A percentile compares a stretch with the other conserved stretches of the same genome.
Evolutionary conservation across 2,888 invertebrate genomes (phyloP).

Genomic region (Drosophila flavopinicola): DNA sequence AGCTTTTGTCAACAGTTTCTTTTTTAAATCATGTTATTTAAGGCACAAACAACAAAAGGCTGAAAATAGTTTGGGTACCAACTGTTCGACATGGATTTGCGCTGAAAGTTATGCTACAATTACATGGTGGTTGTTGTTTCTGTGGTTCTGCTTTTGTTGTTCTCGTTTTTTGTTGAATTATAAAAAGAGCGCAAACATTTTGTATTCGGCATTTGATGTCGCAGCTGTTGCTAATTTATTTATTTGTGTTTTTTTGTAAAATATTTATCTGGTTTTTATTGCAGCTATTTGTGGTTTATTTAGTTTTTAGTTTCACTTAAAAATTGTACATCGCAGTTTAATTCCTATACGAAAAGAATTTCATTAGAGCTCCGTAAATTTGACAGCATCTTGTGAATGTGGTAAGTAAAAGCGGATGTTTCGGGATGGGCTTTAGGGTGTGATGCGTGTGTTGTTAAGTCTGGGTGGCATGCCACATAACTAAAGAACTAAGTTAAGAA

Average conservation of each 20-base stretch:
- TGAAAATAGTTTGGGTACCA: slow-evolving; percentile 56
- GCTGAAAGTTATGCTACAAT: slow-evolving; percentile 57
- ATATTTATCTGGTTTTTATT: slow-evolving; percentile 25
- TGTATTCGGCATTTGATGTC: slow-evolving; percentile 13
- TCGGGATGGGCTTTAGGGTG: slow-evolving; percentile 1
- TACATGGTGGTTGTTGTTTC: slow-evolving; percentile 37
- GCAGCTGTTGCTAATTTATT: slow-evolving; percentile 21
- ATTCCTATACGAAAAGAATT: slow-evolving; percentile 78
- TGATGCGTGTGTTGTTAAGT: slow-evolving; percentile 4
- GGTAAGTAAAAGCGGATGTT: slow-evolving; percentile 33
- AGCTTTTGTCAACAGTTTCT: slow-evolving; percentile 8
- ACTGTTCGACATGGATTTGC: slow-evolving; percentile 56
- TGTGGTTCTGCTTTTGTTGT: slow-evolving; percentile 37
- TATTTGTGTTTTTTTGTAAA: slow-evolving; percentile 18
- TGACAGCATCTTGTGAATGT: slow-evolving; percentile 2
- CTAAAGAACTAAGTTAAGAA: slow-evolving; percentile 1
- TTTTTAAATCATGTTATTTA: slow-evolving; percentile 9
- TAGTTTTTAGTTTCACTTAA: slow-evolving; percentile 73
- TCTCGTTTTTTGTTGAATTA: slow-evolving; percentile 64
- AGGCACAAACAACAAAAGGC: slow-evolving; percentile 58
- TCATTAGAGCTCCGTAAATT: slow-evolving; percentile 54
- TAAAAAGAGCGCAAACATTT: slow-evolving; percentile 54
- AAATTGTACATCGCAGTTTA: slow-evolving; percentile 83
- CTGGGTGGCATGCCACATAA: slow-evolving; percentile 38
- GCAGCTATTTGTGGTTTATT: slow-evolving; percentile 32